Evolutionary conservation across 1,140 invertebrate species (phyloP), one percentile per base, ranked within the genome.

Genomic region (Cyrtorhinus lividipennis): DNA sequence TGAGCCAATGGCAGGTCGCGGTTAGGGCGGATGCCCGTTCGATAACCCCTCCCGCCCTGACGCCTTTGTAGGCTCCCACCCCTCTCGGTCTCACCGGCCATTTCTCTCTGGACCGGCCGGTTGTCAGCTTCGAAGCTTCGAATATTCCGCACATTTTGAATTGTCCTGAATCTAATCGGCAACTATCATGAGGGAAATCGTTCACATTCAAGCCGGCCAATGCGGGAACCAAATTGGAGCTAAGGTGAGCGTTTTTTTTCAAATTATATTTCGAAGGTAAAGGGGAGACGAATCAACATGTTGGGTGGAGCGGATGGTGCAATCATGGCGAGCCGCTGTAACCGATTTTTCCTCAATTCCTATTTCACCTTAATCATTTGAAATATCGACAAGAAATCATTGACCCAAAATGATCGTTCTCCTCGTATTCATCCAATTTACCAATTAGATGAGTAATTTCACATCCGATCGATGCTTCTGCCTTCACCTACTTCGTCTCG

Each of bases 181-280:
- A 84, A 77, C 71, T n/a, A n/a, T n/a, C n/a, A 87, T 88, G 85
- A 84, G 85, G 78, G 85, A 87, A 83, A 87, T 87, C 71, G 83
- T 87, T 67, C 85, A 87, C 74, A 76, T 87, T 67, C 87, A 89
- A 76, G 85, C 85, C 72, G 88, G 88, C 68, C 88, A 92, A 73
- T 92, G 89, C 77, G 89, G 89, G 68, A 92, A 92, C 78, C 89
- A 91, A 77, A 90, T 91, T 70, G 88, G 88, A 74, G 83, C 87
- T 66, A 90, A 89, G 83, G 86, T 88, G 78, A 77, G 72, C 30
- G 2, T n/a, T 56, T 48, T 25, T 62, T n/a, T n/a, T n/a, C n/a
- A n/a, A n/a, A n/a, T n/a, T n/a, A n/a, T n/a, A n/a, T n/a, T n/a
- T n/a, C n/a, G n/a, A n/a, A n/a, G n/a, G n/a, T n/a, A n/a, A n/a